Base-by-base conservation (phyloP, 2,888 invertebrate genomes). In the Lordiphosa fenestrarum region DNA sequence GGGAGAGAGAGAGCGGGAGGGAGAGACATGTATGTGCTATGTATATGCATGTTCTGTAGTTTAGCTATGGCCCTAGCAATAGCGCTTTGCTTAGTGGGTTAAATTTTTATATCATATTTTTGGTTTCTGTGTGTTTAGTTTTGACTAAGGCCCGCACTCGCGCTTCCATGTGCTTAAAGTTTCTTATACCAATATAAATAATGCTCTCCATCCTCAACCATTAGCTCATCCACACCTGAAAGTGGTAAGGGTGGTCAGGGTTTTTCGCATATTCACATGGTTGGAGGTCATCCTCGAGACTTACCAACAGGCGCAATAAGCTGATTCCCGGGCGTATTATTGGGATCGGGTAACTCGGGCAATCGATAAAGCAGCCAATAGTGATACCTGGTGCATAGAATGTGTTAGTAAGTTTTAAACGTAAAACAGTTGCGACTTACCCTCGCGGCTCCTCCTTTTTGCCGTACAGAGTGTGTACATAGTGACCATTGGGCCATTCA, bases 181-280 rank as follows among this genome's bases (percentile, higher is more conserved):
- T 96, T 96, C 91, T 96, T 96, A 91, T 96, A 96, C 96, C 96
- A 96, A 90, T 96, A 96, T 47, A 96, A 92, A 86, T 96, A 96
- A 87, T 96, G 95, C 87, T 96, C 96, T 15, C 96, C 95, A 78
- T 96, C 95, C 90, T 95, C 95, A 30, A 96, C 95, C 84, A 95
- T 91, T 71, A 96, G 90, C 86, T 96, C 96, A 87, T 96, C 96
- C 33, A 96, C 96, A 84, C 96, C 96, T 89, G 47, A 0, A 66
- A 67, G 12, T 2, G 3, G n/a, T 13, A 33, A 7, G n/a, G n/a
- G 6, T 13, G n/a, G 39, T 10, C 25, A 25, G 25, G 2, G 0
- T 19, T 19, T 19, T 19, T 19, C 3, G n/a, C 15, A 15, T 2
- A 15, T 15, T 1, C 15, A 15, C 15, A 15, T 15, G 5, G 23